phyloP scores from a whole-genome alignment of 1,140 invertebrate species.

The Hylaeus volcanicus region DNA sequence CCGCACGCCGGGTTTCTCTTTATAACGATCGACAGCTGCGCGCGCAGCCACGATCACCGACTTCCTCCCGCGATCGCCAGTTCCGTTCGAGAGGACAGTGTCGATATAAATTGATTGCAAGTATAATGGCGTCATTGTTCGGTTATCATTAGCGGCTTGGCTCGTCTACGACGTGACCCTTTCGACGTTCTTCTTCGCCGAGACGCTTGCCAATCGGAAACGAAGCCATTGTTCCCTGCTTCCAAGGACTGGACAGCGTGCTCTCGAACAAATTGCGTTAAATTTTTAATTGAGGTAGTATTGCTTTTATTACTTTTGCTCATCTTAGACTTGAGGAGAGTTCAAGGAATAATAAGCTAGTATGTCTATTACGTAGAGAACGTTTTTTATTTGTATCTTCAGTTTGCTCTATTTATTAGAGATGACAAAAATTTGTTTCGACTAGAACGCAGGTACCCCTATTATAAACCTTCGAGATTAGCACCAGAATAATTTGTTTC shows the following conservation, averaged over 20 bases:
- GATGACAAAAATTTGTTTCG: too few relatives aligned
- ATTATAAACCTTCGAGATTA: too few relatives aligned
- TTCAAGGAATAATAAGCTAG: too few relatives aligned
- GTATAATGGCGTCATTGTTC: constrained; percentile 42
- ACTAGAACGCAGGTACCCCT: too few relatives aligned
- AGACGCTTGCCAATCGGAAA: not conserved
- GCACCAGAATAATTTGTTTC: too few relatives aligned
- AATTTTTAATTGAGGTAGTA: too few relatives aligned
- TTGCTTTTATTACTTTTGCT: too few relatives aligned
- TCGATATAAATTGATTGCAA: constrained; percentile 53
- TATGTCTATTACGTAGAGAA: too few relatives aligned
- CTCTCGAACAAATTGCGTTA: too few relatives aligned
- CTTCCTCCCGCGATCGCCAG: not conserved
- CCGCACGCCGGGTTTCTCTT: not conserved
- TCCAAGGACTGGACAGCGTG: not conserved
- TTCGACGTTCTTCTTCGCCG: not conserved
- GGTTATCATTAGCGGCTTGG: not conserved
- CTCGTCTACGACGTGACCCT: not conserved
- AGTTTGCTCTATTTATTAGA: too few relatives aligned
- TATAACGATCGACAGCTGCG: constrained; percentile 15
- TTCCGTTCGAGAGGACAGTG: constrained; percentile 3
- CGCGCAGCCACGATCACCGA: not conserved
- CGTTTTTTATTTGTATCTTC: too few relatives aligned
- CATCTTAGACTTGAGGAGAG: too few relatives aligned
- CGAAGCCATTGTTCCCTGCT: not conserved